Base-by-base conservation (phyloP, 2,888 invertebrate species). In the Lymantria dispar region DNA sequence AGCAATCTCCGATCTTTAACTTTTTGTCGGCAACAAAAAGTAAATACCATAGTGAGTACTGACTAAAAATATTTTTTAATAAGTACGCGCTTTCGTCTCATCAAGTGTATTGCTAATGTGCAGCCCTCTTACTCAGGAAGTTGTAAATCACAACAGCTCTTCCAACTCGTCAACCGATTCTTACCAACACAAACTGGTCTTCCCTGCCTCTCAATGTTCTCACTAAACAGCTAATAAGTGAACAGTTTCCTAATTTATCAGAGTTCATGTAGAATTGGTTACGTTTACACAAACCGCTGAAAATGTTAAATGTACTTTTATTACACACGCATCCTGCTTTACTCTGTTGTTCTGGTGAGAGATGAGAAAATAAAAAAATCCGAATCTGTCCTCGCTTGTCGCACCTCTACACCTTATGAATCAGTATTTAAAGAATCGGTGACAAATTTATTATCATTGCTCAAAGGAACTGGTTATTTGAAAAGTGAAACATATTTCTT, bases 101-200 rank as follows among this genome's bases (percentile, higher is more conserved):
- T 80, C 81, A 80, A 81, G 75, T 78, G 73, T 74, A 78, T 67
- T 60, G 70, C 74, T 68, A 75, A 73, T 73, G 68, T 62, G 65
- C 72, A 76, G 71, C 73, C 70, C 74, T 71, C 69, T 64, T 69
- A 54, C 74, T 78, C 81, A 83, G 87, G 88, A 89, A 88, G 84
- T 82, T 80, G 80, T 89, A 89, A 89, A 90, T 89, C 86, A 86
- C 71, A 68, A 66, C 71, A 71, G 65, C 70, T 73, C 73, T 70
- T 68, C 72, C 68, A 64, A 66, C 77, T 77, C 76, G 74, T 80
- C 80, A 80, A 59, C 64, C 67, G 70, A 80, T 79, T 79, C 79
- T 74, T 72, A 67, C 84, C 80, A 82, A 37, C 58, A 48, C 64
- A 57, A 52, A 40, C 49, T 58, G 78, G 76, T 42, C 80, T 69